A percentile compares a stretch with the other conserved stretches of the same genome.
Evolutionary conservation across 2,888 invertebrate species (phyloP).

Genomic region (Entomobrya proxima): DNA sequence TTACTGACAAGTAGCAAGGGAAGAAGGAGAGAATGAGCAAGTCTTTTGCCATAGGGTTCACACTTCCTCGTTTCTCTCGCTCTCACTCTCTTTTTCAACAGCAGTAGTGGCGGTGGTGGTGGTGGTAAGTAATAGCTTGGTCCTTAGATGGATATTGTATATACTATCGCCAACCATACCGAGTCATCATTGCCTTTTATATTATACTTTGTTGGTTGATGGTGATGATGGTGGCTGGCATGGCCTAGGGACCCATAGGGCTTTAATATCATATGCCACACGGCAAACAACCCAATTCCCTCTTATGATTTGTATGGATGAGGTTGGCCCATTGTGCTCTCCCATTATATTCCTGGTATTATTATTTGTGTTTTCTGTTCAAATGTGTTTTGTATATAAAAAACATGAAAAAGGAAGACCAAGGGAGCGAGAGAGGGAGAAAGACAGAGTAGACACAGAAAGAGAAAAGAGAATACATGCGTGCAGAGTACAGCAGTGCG

Average conservation of each 20-base stretch:
- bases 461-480: background rate
- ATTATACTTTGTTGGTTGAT: slow-evolving; percentile 39
- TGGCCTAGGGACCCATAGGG: slow-evolving; percentile 63
- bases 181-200: slow-evolving; percentile 33
- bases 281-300: slow-evolving; percentile 67
- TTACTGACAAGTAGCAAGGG: slow-evolving; percentile 49
- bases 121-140: slow-evolving; percentile 48
- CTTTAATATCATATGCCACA: slow-evolving; percentile 69
- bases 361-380: slow-evolving; percentile 61
- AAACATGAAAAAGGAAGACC: slow-evolving; percentile 18
- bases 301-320: slow-evolving; percentile 69
- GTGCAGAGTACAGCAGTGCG: slow-evolving; percentile 31
- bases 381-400: slow-evolving; percentile 50
- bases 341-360: slow-evolving; percentile 62
- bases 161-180: background rate
- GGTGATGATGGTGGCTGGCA: slow-evolving; percentile 56
- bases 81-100: slow-evolving; percentile 5
- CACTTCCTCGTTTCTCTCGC: slow-evolving; percentile 35
- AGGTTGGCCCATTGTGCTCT: slow-evolving; percentile 66
- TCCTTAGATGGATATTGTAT: slow-evolving; percentile 10
- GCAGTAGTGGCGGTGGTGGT: slow-evolving; percentile 13
- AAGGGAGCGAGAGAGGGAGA: background rate
- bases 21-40: slow-evolving; percentile 38
- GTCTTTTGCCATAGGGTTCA: slow-evolving; percentile 64
- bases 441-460: too few relatives aligned